These are phyloP conservation scores for Harpagoxenus sublaevis DNA, from an alignment of 2,888 invertebrate species.

Conservation along the genomic window DNA sequence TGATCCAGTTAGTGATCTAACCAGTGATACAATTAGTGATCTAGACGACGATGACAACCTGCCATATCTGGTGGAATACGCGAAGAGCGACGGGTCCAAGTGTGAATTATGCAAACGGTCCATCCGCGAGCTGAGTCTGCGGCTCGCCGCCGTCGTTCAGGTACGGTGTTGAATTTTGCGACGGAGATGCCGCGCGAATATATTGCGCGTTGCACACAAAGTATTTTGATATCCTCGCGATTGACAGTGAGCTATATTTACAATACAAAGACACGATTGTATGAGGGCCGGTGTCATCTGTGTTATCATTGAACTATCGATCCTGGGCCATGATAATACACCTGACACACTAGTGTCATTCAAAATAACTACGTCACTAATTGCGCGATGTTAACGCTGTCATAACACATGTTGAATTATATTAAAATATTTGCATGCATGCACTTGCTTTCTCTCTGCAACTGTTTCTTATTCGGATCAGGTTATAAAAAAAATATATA, in stretches of 20 bases:
- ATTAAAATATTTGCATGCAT: neutral
- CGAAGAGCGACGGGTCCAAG: slow-evolving; percentile 93
- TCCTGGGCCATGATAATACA: neutral
- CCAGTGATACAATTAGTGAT: no score
- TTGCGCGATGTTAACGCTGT: neutral
- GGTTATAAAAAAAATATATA: slow-evolving; percentile 2
- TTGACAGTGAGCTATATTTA: neutral
- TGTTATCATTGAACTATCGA: neutral
- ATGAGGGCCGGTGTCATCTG: neutral
- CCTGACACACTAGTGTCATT: neutral
- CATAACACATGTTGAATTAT: neutral
- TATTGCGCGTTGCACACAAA: no score
- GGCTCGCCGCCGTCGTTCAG: slow-evolving; percentile 96
- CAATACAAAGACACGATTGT: neutral
- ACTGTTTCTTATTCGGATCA: neutral
- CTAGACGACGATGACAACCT: slow-evolving; percentile 86
- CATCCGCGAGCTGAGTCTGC: slow-evolving; percentile 91
- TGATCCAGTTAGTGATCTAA: no score
- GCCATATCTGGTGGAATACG: slow-evolving; percentile 95
- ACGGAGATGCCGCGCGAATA: neutral
- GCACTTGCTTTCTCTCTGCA: neutral
- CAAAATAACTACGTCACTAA: neutral
- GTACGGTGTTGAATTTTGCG: slow-evolving; percentile 87
- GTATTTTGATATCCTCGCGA: neutral
- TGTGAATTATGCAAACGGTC: slow-evolving; percentile 94